Base-by-base conservation (phyloP, 1,140 invertebrate genomes). In the Dryas iulia region DNA sequence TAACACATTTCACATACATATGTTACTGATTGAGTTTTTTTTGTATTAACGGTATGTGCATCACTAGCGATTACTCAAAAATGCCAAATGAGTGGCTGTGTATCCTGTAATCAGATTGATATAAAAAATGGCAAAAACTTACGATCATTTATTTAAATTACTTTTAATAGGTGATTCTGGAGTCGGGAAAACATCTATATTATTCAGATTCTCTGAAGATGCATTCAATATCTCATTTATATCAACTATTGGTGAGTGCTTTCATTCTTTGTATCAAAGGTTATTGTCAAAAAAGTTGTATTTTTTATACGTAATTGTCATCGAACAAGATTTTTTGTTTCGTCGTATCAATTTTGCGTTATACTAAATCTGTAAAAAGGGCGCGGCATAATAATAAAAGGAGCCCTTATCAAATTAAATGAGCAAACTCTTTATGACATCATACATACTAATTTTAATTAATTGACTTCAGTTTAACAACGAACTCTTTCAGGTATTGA, bases 161-260 rank as follows among this genome's bases (percentile, higher is more conserved):
- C 93, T 99, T 76, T 93, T 99, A 78, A 99, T 99, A 93, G 98
- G 98, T 66, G 98, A 99, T 94, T 98, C 97, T 70, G 98, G 98
- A 72, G 98, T 99, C 70, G 98, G 98, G 78, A 99, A 99, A 94
- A 99, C 98, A 59, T 99, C 98, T 93, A 98, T 99, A 86, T 93
- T 99, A 68, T 99, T 99, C 90, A 95, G 98, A 92, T 99, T 99
- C 94, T 98, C 97, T 59, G 98, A 99, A 91, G 98, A 99, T 94
- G 98, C 98, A 66, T 99, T 99, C 92, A 99, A 98, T 83, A 98
- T 98, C 28, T 99, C 98, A 59, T 99, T 99, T 93, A 99, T 99
- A 88, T 98, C 98, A 61, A 99, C 98, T 52, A 99, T 99, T 93
- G 98, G 98, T 98, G 92, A 95, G 94, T 92, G 53, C 64, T 81